Conservation (phyloP, 2,888 invertebrate genomes). For the Hemaris fuciformis region DNA sequence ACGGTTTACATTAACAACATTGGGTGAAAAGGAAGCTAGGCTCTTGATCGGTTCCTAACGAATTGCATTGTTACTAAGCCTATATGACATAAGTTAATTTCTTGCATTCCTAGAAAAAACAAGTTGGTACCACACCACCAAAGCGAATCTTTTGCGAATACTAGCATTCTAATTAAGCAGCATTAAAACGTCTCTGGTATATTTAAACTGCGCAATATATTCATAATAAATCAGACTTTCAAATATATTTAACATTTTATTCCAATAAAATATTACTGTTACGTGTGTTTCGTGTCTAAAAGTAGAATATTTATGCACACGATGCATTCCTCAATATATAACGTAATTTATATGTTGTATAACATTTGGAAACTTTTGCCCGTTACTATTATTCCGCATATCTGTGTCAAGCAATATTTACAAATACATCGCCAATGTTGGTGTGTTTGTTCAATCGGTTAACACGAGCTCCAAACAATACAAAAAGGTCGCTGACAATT, state of each 20-base stretch:
- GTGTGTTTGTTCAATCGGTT: background rate
- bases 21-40: too few relatives aligned
- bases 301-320: background rate
- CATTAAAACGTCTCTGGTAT: background rate
- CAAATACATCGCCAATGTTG: background rate
- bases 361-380: background rate
- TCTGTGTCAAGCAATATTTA: background rate
- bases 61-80: too few relatives aligned
- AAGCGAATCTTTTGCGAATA: background rate
- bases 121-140: background rate
- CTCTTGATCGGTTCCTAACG: too few relatives aligned
- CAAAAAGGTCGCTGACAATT: background rate
- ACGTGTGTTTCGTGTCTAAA: background rate
- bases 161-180: background rate
- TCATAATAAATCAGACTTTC: background rate
- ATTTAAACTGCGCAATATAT: background rate
- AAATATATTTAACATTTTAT: background rate
- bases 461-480: background rate
- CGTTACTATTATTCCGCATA: background rate
- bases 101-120: too few relatives aligned
- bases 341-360: background rate
- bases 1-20: too few relatives aligned
- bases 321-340: background rate
- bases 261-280: background rate
- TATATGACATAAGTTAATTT: too few relatives aligned